Evolutionary conservation across 2,888 invertebrate genomes (phyloP).

Genomic region (Pedicia rivosa): DNA sequence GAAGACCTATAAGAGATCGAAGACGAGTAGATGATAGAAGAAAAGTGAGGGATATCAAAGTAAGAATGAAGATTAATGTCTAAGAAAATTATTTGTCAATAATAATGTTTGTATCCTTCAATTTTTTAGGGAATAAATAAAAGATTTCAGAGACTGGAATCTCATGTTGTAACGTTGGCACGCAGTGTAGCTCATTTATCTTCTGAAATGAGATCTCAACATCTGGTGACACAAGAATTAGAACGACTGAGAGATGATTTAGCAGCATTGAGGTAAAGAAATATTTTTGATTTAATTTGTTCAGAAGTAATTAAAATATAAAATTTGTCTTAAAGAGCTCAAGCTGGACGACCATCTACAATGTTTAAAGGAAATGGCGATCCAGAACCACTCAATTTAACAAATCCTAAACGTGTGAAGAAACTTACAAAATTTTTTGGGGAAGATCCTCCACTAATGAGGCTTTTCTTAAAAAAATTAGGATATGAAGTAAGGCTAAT

Average conservation of each 20-base stretch:
- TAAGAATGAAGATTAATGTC: constrained; percentile 17
- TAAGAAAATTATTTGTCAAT: background rate
- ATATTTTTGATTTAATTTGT: background rate
- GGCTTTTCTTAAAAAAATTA: constrained; percentile 76
- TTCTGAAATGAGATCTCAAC: constrained; percentile 81
- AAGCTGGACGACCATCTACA: constrained; percentile 11
- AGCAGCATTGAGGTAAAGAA: constrained; percentile 30
- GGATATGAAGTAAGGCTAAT: constrained; percentile 63
- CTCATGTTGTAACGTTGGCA: constrained; percentile 80
- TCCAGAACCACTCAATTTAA: constrained; percentile 52
- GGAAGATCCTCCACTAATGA: constrained; percentile 77
- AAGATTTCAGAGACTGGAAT: constrained; percentile 74
- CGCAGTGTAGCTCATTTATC: constrained; percentile 82
- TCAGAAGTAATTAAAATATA: background rate
- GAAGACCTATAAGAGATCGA: constrained; percentile 57
- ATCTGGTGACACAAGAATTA: constrained; percentile 78
- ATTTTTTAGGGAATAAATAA: constrained; percentile 57
- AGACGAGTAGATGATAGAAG: constrained; percentile 54
- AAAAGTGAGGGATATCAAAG: constrained; percentile 55
- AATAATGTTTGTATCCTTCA: background rate
- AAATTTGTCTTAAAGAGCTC: constrained; percentile 5
- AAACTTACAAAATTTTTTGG: constrained; percentile 88
- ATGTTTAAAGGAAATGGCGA: constrained; percentile 21
- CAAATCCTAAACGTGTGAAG: constrained; percentile 74
- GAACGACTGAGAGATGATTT: constrained; percentile 74